phyloP scores from a whole-genome alignment of 2,888 invertebrate genomes.

The Papilio gigon region DNA sequence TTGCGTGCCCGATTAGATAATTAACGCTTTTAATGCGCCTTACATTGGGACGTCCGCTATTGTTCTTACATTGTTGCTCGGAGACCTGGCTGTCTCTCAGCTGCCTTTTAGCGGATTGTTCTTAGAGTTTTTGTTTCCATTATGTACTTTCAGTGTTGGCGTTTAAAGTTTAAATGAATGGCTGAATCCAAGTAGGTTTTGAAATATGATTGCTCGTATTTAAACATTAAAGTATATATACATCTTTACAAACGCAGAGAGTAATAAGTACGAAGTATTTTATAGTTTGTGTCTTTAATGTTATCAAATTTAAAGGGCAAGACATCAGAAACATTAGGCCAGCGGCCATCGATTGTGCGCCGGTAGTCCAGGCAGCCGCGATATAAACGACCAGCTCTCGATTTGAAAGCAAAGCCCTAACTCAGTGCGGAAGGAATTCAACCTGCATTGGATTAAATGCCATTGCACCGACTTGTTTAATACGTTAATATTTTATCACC shows the following conservation, averaged over 20 bases:
- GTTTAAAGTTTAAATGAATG: no score
- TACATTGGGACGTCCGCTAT: constrained; percentile 33
- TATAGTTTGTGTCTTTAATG: no score
- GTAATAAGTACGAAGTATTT: no score
- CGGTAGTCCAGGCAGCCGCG: constrained; percentile 1
- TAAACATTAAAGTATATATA: no score
- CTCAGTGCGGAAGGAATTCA: constrained; percentile 38
- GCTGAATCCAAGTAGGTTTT: no score
- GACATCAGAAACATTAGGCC: neutral
- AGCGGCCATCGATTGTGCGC: constrained; percentile 19
- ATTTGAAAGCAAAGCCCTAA: constrained; percentile 34
- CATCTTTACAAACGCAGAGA: no score
- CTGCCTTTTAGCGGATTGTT: neutral
- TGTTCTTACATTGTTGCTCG: constrained; percentile 38
- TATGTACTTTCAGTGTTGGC: no score
- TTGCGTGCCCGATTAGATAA: constrained; percentile 73
- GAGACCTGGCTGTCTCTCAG: constrained; percentile 12
- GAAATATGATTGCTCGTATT: no score
- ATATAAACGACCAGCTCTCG: constrained; percentile 16
- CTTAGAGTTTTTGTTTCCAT: no score
- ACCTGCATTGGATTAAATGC: constrained; percentile 38
- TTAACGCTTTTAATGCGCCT: constrained; percentile 59
- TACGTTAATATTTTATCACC: constrained; percentile 37
- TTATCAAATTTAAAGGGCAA: neutral
- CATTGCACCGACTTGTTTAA: constrained; percentile 34